Evolutionary conservation across 1,140 invertebrate genomes (phyloP), one percentile per base, ranked within the genome.

Genomic region (Hydropsyche tenuis): DNA sequence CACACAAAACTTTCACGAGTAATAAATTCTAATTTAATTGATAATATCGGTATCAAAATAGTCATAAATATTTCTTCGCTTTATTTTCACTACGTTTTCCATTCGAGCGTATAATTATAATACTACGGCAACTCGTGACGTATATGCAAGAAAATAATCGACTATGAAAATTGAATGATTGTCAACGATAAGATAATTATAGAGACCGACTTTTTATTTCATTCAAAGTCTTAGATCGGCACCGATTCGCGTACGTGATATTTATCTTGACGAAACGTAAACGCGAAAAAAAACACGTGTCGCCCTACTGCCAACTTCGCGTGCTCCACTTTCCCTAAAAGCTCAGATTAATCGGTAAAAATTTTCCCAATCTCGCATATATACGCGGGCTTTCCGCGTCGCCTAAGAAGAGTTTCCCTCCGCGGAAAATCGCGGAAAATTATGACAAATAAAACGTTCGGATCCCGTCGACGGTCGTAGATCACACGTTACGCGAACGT

Each of bases 391-490:
- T 16, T 56, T 56, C 4, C 56, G 22, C 1, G 1, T 25, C 22
- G 20, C 5, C n/a, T n/a, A 25, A 1, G 22, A 1, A 25, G 22
- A 25, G 25, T 23, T 20, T 12, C n/a, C 7, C 56, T 6, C 5
- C 12, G 1, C 75, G 69, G 74, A 74, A 77, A 77, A 77, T 77
- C 74, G 48, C 63, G 69, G 45, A 60, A 64, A 72, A 77, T 74
- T 77, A 72, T 69, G 68, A 71, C 66, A 51, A 48, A 48, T 48
- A 48, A 48, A 37, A 48, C 16, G 16, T 48, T n/a, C 20, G 62
- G 65, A 72, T 72, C 65, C 30, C 69, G 64, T 43, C 27, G 72
- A 62, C 64, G 51, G 75, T 25, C 63, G 48, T 77, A 74, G 62
- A 77, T 77, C 75, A 77, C 73, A 12, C 25, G 63, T 62, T 18